A percentile compares a stretch with the other conserved stretches of the same genome.
Evolutionary conservation across 2,888 invertebrate genomes (phyloP).

Genomic region (Volucella inflata): DNA sequence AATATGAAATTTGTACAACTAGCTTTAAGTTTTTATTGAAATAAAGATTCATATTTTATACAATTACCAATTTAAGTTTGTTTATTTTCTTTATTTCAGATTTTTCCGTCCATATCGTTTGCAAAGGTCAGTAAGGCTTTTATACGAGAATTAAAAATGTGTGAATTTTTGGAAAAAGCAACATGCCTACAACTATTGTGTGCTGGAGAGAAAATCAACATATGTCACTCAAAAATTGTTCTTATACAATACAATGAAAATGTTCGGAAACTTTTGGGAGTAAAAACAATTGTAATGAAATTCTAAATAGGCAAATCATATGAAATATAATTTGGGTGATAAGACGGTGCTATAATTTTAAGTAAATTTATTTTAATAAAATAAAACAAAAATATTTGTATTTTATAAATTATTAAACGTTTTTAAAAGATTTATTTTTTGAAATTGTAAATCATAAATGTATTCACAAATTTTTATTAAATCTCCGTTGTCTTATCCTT

Average conservation of each 20-base stretch:
- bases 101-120: constrained; percentile 81
- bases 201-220: constrained; percentile 91
- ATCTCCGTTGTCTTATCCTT: too few relatives aligned
- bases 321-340: constrained; percentile 54
- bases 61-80: not conserved
- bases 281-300: constrained; percentile 90
- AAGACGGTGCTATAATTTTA: constrained; percentile 64
- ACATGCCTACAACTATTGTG: constrained; percentile 91
- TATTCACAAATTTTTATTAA: too few relatives aligned
- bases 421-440: too few relatives aligned
- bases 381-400: constrained; percentile 6
- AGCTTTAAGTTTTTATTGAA: not conserved
- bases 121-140: constrained; percentile 80
- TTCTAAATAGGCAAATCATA: constrained; percentile 83
- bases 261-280: constrained; percentile 91
- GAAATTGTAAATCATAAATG: too few relatives aligned
- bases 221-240: constrained; percentile 91
- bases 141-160: constrained; percentile 89
- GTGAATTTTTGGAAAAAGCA: constrained; percentile 92
- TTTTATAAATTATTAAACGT: constrained; percentile 28
- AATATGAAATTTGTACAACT: too few relatives aligned
- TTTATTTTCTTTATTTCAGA: constrained; percentile 77
- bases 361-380: constrained; percentile 26
- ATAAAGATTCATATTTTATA: too few relatives aligned
- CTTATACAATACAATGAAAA: constrained; percentile 93